These are phyloP conservation scores for Anthophora plumipes DNA, from an alignment of 2,888 invertebrate species.

Conservation along the genomic window DNA sequence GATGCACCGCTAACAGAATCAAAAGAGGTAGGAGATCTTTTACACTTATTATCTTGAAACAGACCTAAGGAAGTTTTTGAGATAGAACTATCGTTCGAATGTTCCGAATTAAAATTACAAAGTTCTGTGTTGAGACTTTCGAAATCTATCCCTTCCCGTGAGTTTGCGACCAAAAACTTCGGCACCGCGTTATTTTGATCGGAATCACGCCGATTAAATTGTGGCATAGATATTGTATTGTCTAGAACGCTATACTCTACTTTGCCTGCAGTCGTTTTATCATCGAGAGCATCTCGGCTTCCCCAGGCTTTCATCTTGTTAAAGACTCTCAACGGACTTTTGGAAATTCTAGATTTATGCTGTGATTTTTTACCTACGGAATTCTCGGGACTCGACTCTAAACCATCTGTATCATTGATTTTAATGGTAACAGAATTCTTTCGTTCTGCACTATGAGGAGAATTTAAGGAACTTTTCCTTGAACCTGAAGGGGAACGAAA, in stretches of 20 bases:
- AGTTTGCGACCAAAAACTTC: conserved; percentile 80
- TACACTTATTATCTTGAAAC: conserved; percentile 71
- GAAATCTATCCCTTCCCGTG: conserved; percentile 83
- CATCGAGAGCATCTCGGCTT: conserved; percentile 81
- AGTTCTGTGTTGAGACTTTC: conserved; percentile 81
- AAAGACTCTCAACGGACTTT: conserved; percentile 81
- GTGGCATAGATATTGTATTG: conserved; percentile 76
- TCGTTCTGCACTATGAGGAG: conserved; percentile 75
- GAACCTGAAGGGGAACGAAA: conserved; percentile 83
- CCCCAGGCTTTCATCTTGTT: conserved; percentile 81
- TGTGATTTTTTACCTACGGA: conserved; percentile 74
- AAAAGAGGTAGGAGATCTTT: conserved; percentile 72
- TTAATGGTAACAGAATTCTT: conserved; percentile 79
- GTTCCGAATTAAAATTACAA: conserved; percentile 79
- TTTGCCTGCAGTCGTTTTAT: conserved; percentile 69
- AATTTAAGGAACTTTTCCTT: conserved; percentile 80
- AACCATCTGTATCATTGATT: conserved; percentile 78
- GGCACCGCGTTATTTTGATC: conserved; percentile 73
- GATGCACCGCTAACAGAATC: conserved; percentile 66
- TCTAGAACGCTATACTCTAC: conserved; percentile 79
- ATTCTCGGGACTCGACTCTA: conserved; percentile 82
- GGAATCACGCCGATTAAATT: conserved; percentile 67
- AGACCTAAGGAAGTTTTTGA: conserved; percentile 77
- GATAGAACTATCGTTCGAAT: conserved; percentile 78
- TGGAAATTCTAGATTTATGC: conserved; percentile 80